Conservation (phyloP, 2,113 vertebrate genomes). For the Erinaceus europaeus region DNA sequence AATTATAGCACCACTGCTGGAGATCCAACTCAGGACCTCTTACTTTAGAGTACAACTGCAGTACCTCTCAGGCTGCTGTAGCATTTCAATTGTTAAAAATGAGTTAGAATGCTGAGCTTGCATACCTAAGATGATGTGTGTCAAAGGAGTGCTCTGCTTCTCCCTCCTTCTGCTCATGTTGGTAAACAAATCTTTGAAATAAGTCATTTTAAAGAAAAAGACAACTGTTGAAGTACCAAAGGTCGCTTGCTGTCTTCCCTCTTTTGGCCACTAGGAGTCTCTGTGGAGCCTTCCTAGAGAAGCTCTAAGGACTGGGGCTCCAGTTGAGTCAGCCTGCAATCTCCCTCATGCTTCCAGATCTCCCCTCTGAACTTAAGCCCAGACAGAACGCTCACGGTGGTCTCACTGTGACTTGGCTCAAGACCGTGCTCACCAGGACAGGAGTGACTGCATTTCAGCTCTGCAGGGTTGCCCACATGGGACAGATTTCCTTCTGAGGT, state of each 20-base stretch:
- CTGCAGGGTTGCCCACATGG: no score
- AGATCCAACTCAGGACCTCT: no score
- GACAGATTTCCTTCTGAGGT: not conserved
- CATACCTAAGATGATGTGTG: no score
- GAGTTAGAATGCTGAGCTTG: no score
- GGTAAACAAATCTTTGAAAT: not conserved
- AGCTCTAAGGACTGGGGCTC: not conserved
- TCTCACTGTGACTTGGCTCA: not conserved
- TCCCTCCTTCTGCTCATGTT: no score
- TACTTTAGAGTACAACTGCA: no score
- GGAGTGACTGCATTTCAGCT: not conserved
- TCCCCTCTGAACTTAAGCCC: no score
- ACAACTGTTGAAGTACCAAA: not conserved
- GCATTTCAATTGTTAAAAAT: no score
- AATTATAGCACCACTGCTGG: no score
- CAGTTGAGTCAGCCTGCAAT: not conserved
- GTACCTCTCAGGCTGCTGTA: no score
- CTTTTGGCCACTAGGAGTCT: not conserved
- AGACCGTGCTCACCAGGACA: not conserved
- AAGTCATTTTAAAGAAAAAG: not conserved
- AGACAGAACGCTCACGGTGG: no score
- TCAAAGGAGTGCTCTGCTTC: no score
- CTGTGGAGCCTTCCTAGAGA: slow-evolving; percentile 6
- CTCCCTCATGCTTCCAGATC: not conserved
- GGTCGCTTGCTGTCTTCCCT: not conserved